Conservation (phyloP, 2,113 vertebrate genomes). For the Aegithalos caudatus region DNA sequence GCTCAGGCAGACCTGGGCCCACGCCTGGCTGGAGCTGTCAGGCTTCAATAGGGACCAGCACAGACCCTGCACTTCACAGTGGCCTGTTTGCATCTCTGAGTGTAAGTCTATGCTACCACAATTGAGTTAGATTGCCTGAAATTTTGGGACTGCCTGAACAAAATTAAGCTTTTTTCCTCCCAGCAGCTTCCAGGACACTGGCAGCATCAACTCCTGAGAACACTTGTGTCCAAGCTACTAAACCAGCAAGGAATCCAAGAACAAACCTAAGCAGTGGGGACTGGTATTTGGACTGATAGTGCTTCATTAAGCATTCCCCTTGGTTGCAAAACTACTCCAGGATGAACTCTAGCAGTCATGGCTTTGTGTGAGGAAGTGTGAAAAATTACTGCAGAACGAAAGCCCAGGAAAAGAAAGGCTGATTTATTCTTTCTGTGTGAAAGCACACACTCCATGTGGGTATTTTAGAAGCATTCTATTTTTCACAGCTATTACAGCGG, state of each 20-base stretch:
- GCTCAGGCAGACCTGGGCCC: rapidly evolving
- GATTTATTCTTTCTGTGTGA: background rate
- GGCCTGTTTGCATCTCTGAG: background rate
- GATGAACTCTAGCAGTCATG: background rate
- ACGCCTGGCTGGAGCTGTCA: background rate
- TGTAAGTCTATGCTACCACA: rapidly evolving
- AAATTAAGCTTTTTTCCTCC: background rate
- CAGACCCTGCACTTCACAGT: background rate
- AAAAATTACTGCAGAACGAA: conserved; percentile 8
- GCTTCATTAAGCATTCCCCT: background rate
- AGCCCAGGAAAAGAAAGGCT: background rate
- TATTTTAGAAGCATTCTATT: background rate
- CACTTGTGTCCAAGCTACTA: background rate
- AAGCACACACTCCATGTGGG: background rate
- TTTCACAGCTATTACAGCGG: background rate
- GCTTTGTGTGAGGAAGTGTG: background rate
- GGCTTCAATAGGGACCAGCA: background rate
- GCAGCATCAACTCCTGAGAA: background rate
- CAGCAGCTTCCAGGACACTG: background rate
- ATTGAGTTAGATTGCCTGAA: background rate
- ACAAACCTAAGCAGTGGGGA: background rate
- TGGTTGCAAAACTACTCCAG: background rate
- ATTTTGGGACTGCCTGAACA: background rate
- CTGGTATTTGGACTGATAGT: background rate
- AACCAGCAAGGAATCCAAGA: background rate